A percentile compares a stretch with the other conserved stretches of the same genome.
Conservation (phyloP, 2,113 vertebrate species). For the Oreocharis arfaki region DNA sequence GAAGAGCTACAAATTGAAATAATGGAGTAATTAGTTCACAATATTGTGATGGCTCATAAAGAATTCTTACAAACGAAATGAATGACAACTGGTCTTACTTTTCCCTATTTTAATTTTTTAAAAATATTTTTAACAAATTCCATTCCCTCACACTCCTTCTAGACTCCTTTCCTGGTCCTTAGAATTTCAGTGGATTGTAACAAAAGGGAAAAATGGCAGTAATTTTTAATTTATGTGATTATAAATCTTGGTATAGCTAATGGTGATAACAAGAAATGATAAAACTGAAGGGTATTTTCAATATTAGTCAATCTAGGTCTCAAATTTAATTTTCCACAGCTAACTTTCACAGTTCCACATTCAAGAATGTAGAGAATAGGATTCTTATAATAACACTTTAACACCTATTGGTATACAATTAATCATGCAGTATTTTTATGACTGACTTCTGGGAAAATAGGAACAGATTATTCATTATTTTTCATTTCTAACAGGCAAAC, state of each 20-base stretch:
- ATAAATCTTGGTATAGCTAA: not conserved
- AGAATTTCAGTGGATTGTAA: not conserved
- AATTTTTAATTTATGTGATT: not conserved
- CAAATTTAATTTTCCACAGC: not conserved
- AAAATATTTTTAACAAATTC: not conserved
- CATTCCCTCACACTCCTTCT: not conserved
- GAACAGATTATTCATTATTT: not conserved
- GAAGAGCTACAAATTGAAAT: not conserved
- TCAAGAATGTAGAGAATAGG: not conserved
- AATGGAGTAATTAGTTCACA: not conserved
- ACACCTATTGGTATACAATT: not conserved
- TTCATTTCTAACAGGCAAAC: not conserved
- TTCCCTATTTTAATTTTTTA: not conserved
- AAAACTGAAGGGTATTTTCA: not conserved
- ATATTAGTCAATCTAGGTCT: not conserved
- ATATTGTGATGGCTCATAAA: not conserved
- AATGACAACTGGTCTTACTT: not conserved
- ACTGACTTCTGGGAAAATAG: not conserved
- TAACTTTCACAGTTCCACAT: not conserved
- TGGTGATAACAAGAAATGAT: not conserved
- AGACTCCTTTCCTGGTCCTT: not conserved
- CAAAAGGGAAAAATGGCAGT: not conserved
- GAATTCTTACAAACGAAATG: not conserved
- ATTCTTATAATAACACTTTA: not conserved
- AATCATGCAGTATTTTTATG: not conserved